Base-by-base conservation (phyloP, 2,888 invertebrate genomes). In the Dryococelus australis region DNA sequence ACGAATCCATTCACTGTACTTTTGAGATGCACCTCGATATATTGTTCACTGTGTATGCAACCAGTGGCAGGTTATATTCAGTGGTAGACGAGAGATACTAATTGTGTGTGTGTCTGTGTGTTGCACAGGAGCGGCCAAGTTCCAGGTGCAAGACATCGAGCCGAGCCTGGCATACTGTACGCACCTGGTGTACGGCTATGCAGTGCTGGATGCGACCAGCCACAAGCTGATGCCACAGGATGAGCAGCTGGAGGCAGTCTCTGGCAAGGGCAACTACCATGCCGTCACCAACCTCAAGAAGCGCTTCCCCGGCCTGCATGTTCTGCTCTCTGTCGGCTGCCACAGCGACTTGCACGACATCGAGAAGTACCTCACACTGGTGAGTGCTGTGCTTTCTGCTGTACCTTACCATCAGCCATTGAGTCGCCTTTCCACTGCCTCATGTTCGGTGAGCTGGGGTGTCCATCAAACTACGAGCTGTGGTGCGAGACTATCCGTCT, bases 251-350 rank as follows among this genome's bases (percentile, higher is more conserved):
- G 97, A 97, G 90, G 94, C 90, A 43, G 97, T 96, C 89, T 93
- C 94, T 84, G 94, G 95, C 20, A 95, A 95, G 90, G 95, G 95
- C 83, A 95, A 96, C 91, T 97, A 95, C 92, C 94, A 95, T 86
- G 92, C 95, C 0, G 94, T 97, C 51, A 96, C 96, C 0, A 94
- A 95, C 90, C 93, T 96, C 89, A 97, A 96, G 92, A 92, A 93
- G 89, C 94, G 95, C 90, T 96, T 94, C 90, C 97, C 97, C 0
- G 95, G 94, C 4, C 91, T 97, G 86, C 95, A 96, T 91, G 94
- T 97, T 0, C 93, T 97, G 84, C 93, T 97, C 4, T 95, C 96
- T 6, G 95, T 97, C 84, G 97, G 97, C 16, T 97, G 97, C n/a
- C 95, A 95, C 89, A 95, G 94, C 85, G 97, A 97, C 91, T 93